Evolutionary conservation across 2,888 invertebrate genomes (phyloP), one percentile per base, ranked within the genome.

Genomic region (Gryllus longicercus): DNA sequence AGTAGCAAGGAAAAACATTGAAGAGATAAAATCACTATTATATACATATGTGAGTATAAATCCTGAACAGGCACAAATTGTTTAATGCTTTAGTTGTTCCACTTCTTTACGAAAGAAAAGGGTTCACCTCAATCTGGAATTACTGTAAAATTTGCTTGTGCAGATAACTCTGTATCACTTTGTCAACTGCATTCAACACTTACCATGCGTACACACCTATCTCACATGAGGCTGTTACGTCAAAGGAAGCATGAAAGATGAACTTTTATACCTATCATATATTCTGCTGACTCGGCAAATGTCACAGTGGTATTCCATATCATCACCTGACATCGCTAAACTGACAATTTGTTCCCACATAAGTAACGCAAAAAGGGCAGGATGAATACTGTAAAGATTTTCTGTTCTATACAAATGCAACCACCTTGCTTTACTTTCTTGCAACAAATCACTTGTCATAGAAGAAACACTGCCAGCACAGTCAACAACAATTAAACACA

Each of bases 1-100:
- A 63, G 63, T 63, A 63, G 63, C 63, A 63, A 18, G 63, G 63
- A n/a, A 63, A 63, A 63, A 63, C 63, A 63, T 63, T n/a, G n/a
- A 63, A 63, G 14, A 63, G 63, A 63, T 63, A 63, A 63, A 63
- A 63, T 63, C 63, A 63, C 63, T 63, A 63, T 63, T 63, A 63
- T 63, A 63, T 63, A 63, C 63, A 63, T 63, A 63, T 63, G n/a
- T n/a, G 16, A 63, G 63, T 63, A 63, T 63, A 63, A 63, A 63
- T 63, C 63, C 63, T 63, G 63, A 63, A 63, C 63, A 63, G 63
- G 63, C 63, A 63, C 63, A 63, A 63, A 63, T n/a, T 63, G 63
- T n/a, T 38, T 38, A 38, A 38, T 63, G 63, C 63, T 63, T 38
- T 63, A 63, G n/a, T 63, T 63, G 63, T n/a, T 63, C 63, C 16